Conservation (phyloP, 2,113 vertebrate species). For the Oophaga pumilio region DNA sequence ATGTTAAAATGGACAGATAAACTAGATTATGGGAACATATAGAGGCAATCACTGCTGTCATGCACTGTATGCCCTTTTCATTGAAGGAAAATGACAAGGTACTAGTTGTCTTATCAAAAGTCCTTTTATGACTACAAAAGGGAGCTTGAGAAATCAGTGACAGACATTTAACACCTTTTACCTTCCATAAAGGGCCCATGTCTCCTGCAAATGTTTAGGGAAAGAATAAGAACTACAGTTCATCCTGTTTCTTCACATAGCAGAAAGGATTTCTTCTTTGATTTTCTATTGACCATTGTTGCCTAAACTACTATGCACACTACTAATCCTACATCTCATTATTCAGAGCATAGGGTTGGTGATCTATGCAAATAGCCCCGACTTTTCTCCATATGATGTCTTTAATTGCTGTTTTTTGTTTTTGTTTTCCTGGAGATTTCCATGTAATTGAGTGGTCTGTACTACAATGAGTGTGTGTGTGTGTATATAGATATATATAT, state of each 20-base stretch:
- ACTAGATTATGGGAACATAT: constrained; percentile 49
- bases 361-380: not conserved
- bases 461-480: no score
- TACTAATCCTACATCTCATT: not conserved
- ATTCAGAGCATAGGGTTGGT: not conserved
- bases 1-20: constrained; percentile 49
- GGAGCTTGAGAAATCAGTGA: constrained; percentile 7
- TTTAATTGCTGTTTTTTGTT: not conserved
- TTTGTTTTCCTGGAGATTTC: not conserved
- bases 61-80: constrained; percentile 50
- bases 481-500: not conserved
- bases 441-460: not conserved
- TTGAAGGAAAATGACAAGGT: constrained; percentile 46
- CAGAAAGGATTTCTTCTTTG: not conserved
- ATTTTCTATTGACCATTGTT: not conserved
- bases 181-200: constrained; percentile 12
- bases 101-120: constrained; percentile 42
- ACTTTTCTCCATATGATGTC: not conserved
- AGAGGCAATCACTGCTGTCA: constrained; percentile 48
- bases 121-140: constrained; percentile 49
- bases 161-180: constrained; percentile 48
- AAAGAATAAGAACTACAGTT: not conserved
- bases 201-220: not conserved
- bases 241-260: not conserved
- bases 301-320: not conserved